A percentile compares a stretch with the other conserved stretches of the same genome.
Conservation (phyloP, 1,140 invertebrate species). For the Paraescarpia echinospica region DNA sequence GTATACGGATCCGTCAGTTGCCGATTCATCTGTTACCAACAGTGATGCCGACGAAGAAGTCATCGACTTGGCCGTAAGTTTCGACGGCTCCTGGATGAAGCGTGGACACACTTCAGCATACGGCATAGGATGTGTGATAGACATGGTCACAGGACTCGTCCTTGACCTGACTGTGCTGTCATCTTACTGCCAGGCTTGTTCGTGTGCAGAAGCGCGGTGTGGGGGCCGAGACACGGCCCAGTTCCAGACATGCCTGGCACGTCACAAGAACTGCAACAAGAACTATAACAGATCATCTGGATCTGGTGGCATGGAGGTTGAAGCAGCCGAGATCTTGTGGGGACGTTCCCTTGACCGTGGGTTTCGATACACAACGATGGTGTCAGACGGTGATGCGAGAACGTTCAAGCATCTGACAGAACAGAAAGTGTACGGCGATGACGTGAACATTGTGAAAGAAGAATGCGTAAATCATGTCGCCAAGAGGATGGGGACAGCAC, state of each 20-base stretch:
- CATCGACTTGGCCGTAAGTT: not conserved
- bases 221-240: not conserved
- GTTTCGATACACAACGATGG: not conserved
- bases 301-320: not conserved
- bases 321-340: not conserved
- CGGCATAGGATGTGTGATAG: not conserved
- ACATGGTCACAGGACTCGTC: not conserved
- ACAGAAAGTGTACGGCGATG: not conserved
- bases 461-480: not conserved
- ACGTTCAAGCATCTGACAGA: not conserved
- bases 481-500: not conserved
- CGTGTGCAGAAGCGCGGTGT: not conserved
- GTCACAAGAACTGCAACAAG: not conserved
- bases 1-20: too few species aligned
- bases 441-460: not conserved
- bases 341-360: not conserved
- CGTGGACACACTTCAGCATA: not conserved
- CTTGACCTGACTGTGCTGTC: not conserved
- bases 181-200: not conserved
- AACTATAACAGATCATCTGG: not conserved
- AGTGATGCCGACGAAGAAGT: not conserved
- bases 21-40: not conserved
- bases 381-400: not conserved
- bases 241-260: not conserved
- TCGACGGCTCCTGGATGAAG: too few species aligned